These are phyloP conservation scores for Semotilus atromaculatus DNA, from an alignment of 2,797 vertebrate genomes.

Conservation along the genomic window DNA sequence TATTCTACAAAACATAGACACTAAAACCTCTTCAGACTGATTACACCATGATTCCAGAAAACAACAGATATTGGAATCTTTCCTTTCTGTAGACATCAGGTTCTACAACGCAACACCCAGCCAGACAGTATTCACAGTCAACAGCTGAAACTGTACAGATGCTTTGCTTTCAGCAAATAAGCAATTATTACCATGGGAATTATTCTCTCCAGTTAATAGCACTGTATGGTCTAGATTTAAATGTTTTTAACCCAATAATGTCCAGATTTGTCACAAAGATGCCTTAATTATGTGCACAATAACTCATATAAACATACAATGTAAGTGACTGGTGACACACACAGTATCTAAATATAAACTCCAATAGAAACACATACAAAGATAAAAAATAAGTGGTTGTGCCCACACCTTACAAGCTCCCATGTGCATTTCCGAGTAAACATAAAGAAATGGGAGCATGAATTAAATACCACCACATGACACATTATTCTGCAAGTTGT, in stretches of 20 bases:
- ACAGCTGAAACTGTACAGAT: not conserved
- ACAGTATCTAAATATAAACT: conserved; percentile 10
- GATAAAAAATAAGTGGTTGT: conserved; percentile 3
- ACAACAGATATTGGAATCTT: not conserved
- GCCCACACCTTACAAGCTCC: not conserved
- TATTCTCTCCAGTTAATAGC: not conserved
- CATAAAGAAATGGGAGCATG: conserved; percentile 35
- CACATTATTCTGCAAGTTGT: conserved; percentile 33
- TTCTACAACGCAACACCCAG: not conserved
- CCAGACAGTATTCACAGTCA: not conserved
- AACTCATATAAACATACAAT: not conserved
- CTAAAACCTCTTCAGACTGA: conserved; percentile 14
- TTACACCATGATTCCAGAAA: conserved; percentile 2
- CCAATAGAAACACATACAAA: conserved; percentile 6
- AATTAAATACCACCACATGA: conserved; percentile 24
- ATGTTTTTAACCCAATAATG: not conserved
- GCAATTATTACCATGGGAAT: not conserved
- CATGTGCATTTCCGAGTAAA: conserved; percentile 26
- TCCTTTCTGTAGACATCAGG: not conserved
- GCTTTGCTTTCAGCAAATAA: conserved; percentile 9
- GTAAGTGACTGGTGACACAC: conserved; percentile 6
- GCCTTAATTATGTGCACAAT: conserved; percentile 1
- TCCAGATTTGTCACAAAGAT: not conserved
- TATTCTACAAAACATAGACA: conserved; percentile 1
- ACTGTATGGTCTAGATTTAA: not conserved